Conservation (phyloP, 2,113 vertebrate species). For the Oreochromis aureus region DNA sequence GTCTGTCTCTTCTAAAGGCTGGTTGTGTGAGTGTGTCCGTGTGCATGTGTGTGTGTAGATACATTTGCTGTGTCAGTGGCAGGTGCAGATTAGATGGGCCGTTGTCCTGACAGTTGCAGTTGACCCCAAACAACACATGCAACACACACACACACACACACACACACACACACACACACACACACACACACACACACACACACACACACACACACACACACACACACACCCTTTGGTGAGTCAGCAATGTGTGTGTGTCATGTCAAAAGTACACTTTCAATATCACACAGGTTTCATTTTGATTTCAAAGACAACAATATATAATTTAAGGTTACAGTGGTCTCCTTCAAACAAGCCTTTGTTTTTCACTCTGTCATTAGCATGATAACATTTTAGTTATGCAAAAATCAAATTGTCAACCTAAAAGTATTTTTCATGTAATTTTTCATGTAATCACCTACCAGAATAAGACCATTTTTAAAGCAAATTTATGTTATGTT, state of each 20-base stretch:
- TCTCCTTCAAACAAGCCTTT: background rate
- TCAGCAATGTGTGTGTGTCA: constrained; percentile 1
- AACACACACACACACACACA: background rate
- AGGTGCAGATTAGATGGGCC: constrained; percentile 66
- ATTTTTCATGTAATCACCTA: background rate
- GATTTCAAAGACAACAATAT: background rate
- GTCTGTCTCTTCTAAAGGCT: constrained; percentile 2
- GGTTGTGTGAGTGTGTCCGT: background rate
- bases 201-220: background rate
- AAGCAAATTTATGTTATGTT: background rate
- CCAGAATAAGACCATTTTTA: background rate
- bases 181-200: background rate
- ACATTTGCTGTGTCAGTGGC: constrained; percentile 67
- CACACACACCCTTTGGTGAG: background rate
- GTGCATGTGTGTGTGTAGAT: background rate
- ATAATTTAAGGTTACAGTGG: background rate
- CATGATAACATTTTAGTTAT: fast-evolving
- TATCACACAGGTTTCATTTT: background rate
- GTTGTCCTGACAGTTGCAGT: constrained; percentile 56
- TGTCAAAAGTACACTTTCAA: background rate
- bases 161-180: background rate
- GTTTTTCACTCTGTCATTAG: background rate
- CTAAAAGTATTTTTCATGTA: background rate
- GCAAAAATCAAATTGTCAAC: background rate
- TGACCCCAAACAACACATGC: constrained; percentile 55